Conservation (phyloP, 1,140 invertebrate genomes). For the Ceratina australensis region DNA sequence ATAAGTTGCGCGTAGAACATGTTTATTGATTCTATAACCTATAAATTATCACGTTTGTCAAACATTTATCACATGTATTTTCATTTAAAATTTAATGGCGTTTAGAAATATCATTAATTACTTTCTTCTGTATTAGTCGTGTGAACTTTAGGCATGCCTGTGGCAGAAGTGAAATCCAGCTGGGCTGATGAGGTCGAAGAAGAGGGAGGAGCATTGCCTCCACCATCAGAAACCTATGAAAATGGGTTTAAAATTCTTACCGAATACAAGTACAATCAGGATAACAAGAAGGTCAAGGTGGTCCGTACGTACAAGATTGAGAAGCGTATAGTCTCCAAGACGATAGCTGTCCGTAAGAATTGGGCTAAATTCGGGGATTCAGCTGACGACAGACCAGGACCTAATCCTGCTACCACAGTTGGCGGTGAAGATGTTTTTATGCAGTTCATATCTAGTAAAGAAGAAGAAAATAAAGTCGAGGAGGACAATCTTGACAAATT, state of each 20-base stretch:
- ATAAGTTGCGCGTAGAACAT: no score
- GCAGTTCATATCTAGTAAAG: constrained; percentile 93
- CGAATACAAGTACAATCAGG: constrained; percentile 95
- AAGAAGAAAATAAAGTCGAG: constrained; percentile 91
- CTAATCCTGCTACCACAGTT: constrained; percentile 97
- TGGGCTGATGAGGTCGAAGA: constrained; percentile 97
- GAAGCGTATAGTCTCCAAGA: constrained; percentile 94
- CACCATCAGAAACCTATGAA: constrained; percentile 89
- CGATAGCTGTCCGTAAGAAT: constrained; percentile 93
- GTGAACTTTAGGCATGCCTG: constrained; percentile 81
- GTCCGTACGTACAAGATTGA: constrained; percentile 95
- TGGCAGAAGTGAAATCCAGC: constrained; percentile 88
- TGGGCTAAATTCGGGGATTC: constrained; percentile 98
- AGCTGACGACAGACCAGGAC: constrained; percentile 93
- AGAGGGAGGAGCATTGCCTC: constrained; percentile 88
- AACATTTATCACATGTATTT: neutral
- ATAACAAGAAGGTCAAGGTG: constrained; percentile 93
- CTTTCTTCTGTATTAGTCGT: neutral
- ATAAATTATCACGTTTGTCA: constrained; percentile 18
- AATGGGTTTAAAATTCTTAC: constrained; percentile 95
- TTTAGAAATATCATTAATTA: neutral
- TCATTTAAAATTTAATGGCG: neutral
- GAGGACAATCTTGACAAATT: constrained; percentile 90
- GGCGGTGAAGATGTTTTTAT: constrained; percentile 97
- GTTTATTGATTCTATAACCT: constrained; percentile 24